Evolutionary conservation across 2,113 vertebrate genomes (phyloP).

Genomic region (Scortum barcoo): DNA sequence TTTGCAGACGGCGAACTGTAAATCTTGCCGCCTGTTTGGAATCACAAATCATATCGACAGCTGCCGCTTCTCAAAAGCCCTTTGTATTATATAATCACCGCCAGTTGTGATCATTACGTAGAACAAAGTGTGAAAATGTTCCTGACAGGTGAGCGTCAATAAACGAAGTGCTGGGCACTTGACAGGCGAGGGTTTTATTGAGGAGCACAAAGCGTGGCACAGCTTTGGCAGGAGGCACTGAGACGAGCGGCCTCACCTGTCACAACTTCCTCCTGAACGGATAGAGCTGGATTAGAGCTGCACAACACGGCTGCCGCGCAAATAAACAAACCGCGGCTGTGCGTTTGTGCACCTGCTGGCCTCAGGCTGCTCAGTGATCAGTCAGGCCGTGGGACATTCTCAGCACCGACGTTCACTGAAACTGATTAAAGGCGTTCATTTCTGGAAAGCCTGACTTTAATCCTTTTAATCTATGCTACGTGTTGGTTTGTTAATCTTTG

Average conservation of each 20-base stretch:
- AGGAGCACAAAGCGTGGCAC: conserved; percentile 30
- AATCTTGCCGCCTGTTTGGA: background rate
- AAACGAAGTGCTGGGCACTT: background rate
- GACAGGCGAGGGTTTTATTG: conserved; percentile 35
- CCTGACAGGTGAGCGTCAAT: conserved; percentile 28
- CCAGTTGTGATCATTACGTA: background rate
- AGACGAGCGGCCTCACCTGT: conserved; percentile 48
- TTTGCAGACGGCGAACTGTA: background rate
- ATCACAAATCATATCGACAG: background rate
- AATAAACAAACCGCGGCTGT: conserved; percentile 25
- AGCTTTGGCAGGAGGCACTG: conserved; percentile 25
- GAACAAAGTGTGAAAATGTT: conserved; percentile 20
- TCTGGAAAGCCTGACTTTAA: background rate
- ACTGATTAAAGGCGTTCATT: background rate
- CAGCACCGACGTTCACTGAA: background rate
- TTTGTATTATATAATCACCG: conserved; percentile 18
- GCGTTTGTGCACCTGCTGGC: conserved; percentile 16
- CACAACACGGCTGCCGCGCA: conserved; percentile 28
- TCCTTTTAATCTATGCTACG: background rate
- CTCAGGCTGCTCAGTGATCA: conserved; percentile 6
- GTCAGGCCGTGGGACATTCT: conserved; percentile 13
- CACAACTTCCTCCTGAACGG: conserved; percentile 52
- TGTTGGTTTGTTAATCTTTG: background rate
- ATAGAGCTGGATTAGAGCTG: conserved; percentile 30
- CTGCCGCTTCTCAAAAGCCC: conserved; percentile 26